Evolutionary conservation across 2,113 vertebrate genomes (phyloP), one percentile per base, ranked within the genome.

Genomic region (Diglossa brunneiventris): DNA sequence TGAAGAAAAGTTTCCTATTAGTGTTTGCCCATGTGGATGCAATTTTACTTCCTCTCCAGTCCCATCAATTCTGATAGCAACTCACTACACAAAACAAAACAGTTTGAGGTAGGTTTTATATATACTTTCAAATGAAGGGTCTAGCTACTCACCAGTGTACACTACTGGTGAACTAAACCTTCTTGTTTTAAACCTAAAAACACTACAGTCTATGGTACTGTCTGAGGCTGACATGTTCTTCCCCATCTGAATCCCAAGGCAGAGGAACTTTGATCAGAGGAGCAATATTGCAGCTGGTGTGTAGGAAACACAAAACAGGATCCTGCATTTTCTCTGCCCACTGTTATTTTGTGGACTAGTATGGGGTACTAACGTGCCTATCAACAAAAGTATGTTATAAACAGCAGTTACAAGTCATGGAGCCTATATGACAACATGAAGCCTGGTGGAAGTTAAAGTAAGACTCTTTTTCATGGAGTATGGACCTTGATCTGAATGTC

Each of bases 21-120:
- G 4, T 0, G 0, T 78, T 92, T 47, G 18, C 4, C 35, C 31
- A 26, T 16, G 18, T 55, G 21, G 39, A 24, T 87, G 42, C 16
- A 39, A 24, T 67, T 72, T 91, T 76, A 35, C 6, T 88, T 86
- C 10, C n/a, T 53, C 37, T 92, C 26, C 14, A 49, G 41, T 85
- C 12, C 13, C 6, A 28, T 30, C 64, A 78, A n/a, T 14, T 86
- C 59, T 47, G 14, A 75, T 69, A 67, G 13, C 46, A 80, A 24
- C 13, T 3, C 15, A 49, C 17, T 55, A 35, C 13, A 55, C 49
- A 56, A 75, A 86, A 24, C 3, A 31, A 30, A 89, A 53, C 19
- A 27, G 17, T 70, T 35, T 72, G 58, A 90, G 87, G 66, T 27
- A 62, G 30, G 4, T 72, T 91, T 89, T 49, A 39, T 31, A 15